Evolutionary conservation across 2,888 invertebrate genomes (phyloP), one percentile per base, ranked within the genome.

Genomic region (Galerucella calmariensis): DNA sequence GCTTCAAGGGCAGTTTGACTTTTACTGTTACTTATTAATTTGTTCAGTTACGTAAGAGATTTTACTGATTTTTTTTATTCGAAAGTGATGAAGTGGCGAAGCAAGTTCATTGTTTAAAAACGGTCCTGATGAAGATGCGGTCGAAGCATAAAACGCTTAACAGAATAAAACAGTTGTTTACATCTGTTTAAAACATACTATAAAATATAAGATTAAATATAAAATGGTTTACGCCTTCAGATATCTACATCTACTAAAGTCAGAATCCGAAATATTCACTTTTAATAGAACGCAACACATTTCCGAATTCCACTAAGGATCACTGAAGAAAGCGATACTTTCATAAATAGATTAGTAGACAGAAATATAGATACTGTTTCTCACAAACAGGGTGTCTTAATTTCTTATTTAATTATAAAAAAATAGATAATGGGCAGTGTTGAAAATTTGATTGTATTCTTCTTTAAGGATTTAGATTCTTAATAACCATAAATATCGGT

Each of bases 341-440:
- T 71, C 63, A 56, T 71, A 71, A 71, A 58, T 71, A 71, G 71
- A 65, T 71, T 71, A 71, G 58, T 69, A 71, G 63, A 71, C 71
- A 71, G 65, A 71, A 63, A 71, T 71, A 71, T 41, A 56, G 48
- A 11, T 11, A 14, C 10, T 46, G 48, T 12, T 48, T 48, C 5
- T 48, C 35, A 41, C 35, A 41, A 41, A 41, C 35, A 41, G 35
- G 35, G 35, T 41, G 35, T 9, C 35, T 41, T 9, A 35, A 35
- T 35, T 35, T 35, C 6, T 35, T 35, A 35, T 35, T 35, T 35
- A 35, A 41, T 41, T 41, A 41, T 9, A 41, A 9, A 41, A 41
- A 41, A 41, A 9, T 41, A 41, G 35, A 41, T 41, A 41, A 41
- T 41, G 9, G 8, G 8, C 35, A 8, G 8, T 41, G 35, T 9